These are phyloP conservation scores for Tamandua tetradactyla DNA, from an alignment of 2,797 vertebrate species.

Conservation along the genomic window DNA sequence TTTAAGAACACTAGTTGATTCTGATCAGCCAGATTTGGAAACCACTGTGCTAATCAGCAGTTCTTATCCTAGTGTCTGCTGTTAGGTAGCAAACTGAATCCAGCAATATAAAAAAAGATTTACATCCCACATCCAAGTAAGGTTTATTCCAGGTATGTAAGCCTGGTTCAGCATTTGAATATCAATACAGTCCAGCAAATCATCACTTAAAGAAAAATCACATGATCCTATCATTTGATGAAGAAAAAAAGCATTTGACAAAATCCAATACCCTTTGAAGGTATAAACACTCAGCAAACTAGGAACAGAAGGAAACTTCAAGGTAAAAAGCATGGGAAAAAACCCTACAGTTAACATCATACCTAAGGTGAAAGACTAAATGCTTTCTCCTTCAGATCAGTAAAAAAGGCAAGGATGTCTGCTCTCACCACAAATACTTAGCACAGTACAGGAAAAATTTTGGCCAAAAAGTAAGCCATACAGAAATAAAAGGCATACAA, in stretches of 20 bases:
- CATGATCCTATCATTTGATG: neutral
- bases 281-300: neutral
- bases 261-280: neutral
- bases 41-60: neutral
- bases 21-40: neutral
- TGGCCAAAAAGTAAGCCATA: neutral
- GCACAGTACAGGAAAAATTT: neutral
- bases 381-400: too few relatives aligned
- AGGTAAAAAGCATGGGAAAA: neutral
- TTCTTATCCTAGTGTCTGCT: neutral
- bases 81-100: neutral
- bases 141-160: neutral
- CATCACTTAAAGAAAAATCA: neutral
- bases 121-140: neutral
- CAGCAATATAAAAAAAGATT: neutral
- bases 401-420: neutral
- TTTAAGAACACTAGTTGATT: constrained; percentile 11
- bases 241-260: constrained; percentile 1
- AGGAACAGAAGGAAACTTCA: neutral
- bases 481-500: neutral
- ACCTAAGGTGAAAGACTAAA: too few relatives aligned
- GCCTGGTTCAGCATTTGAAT: neutral
- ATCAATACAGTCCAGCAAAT: neutral
- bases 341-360: neutral
- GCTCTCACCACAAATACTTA: neutral